Percentiles rank a stretch among this genome's conserved stretches.
phyloP scores from a whole-genome alignment of 2,797 vertebrate species.

The Vespertilio murinus region DNA sequence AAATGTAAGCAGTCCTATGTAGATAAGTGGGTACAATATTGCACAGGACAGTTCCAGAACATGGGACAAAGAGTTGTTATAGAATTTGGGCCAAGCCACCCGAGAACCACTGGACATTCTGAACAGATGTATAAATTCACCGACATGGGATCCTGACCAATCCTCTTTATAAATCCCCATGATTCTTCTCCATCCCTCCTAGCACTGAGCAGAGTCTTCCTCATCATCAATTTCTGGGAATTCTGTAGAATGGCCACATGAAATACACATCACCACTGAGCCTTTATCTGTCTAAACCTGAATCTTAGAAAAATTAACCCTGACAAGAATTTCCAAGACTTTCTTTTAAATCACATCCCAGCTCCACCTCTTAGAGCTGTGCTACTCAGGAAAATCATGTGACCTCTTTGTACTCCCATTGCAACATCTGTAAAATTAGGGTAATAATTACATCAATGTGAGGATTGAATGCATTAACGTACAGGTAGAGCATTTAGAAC shows the following conservation, averaged over 20 bases:
- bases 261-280: not conserved
- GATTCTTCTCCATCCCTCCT: not conserved
- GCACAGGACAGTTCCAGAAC: not conserved
- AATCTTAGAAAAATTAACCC: not conserved
- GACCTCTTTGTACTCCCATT: not conserved
- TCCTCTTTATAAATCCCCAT: not conserved
- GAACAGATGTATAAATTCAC: not conserved
- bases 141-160: not conserved
- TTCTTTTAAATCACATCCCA: not conserved
- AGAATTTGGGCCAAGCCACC: not conserved
- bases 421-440: not conserved
- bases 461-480: not conserved
- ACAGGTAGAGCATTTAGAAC: not conserved
- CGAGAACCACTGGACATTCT: not conserved
- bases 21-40: not conserved
- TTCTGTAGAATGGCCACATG: not conserved
- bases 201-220: not conserved
- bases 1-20: not conserved
- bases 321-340: not conserved
- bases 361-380: not conserved
- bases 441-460: not conserved
- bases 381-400: not conserved
- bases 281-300: not conserved
- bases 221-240: not conserved
- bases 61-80: not conserved